phyloP scores from a whole-genome alignment of 2,113 vertebrate genomes.

The Anas platyrhynchos region DNA sequence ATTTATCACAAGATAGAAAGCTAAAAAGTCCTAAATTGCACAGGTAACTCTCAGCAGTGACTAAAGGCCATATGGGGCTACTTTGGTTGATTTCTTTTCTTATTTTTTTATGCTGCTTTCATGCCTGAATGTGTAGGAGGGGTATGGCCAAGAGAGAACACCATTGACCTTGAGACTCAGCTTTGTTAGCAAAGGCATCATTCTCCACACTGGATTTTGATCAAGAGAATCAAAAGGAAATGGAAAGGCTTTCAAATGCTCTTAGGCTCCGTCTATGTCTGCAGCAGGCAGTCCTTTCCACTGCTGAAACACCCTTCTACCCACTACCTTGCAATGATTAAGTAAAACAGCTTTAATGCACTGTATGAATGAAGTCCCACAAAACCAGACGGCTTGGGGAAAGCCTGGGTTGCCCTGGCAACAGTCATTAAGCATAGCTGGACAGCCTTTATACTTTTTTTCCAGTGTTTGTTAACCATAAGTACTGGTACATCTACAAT shows the following conservation, averaged over 20 bases:
- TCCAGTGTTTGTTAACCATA: not conserved
- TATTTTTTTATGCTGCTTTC: not conserved
- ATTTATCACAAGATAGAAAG: not conserved
- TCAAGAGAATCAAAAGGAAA: not conserved
- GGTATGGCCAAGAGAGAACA: not conserved
- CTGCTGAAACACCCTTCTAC: not conserved
- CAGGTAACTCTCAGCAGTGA: not conserved
- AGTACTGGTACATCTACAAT: not conserved
- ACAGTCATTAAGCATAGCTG: not conserved
- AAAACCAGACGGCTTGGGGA: not conserved
- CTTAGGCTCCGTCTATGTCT: fast-evolving
- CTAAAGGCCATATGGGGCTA: not conserved
- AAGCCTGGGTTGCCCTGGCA: not conserved
- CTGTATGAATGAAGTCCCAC: not conserved
- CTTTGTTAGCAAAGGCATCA: not conserved
- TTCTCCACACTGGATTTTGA: not conserved
- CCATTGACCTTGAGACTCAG: not conserved
- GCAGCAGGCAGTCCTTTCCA: not conserved
- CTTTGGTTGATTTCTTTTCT: not conserved
- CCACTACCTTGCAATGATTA: not conserved
- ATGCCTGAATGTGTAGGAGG: not conserved
- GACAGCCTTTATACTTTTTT: not conserved
- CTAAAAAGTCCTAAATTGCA: not conserved
- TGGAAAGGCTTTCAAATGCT: not conserved
- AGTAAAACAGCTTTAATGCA: not conserved